Conservation (phyloP, 2,797 vertebrate species). For the Sebastes minor region DNA sequence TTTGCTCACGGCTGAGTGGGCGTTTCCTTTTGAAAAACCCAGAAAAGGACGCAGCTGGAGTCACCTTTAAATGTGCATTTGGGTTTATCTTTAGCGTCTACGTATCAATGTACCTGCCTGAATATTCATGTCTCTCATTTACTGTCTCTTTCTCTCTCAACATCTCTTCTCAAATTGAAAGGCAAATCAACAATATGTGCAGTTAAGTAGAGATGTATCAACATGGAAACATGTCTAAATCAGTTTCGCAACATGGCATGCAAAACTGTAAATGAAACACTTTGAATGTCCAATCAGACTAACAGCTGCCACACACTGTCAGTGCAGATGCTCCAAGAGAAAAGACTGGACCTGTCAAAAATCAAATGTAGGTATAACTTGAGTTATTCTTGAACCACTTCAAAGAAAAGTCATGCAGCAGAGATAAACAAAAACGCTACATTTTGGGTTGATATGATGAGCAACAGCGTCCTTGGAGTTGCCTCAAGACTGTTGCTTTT, state of each 20-base stretch:
- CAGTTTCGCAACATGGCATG: constrained; percentile 63
- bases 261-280: constrained; percentile 74
- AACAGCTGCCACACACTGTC: constrained; percentile 74
- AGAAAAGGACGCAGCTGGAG: not conserved
- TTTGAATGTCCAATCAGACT: constrained; percentile 75
- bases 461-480: constrained; percentile 39
- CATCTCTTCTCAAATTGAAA: constrained; percentile 47
- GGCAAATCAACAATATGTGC: constrained; percentile 69
- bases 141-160: not conserved
- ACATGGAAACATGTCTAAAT: constrained; percentile 64
- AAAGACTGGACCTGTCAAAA: constrained; percentile 55
- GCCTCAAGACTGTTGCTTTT: constrained; percentile 37
- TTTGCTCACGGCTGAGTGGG: not conserved
- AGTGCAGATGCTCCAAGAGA: constrained; percentile 60
- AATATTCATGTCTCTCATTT: constrained; percentile 30
- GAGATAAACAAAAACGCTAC: not conserved
- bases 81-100: constrained; percentile 5
- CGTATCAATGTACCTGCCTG: not conserved
- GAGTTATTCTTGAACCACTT: constrained; percentile 26
- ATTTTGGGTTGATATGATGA: constrained; percentile 17
- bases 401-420: constrained; percentile 33
- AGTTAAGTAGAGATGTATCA: constrained; percentile 64
- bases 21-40: not conserved
- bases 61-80: not conserved
- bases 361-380: constrained; percentile 10